These are phyloP conservation scores for Orientallactaga bullata DNA, from an alignment of 2,113 vertebrate genomes.

Conservation along the genomic window DNA sequence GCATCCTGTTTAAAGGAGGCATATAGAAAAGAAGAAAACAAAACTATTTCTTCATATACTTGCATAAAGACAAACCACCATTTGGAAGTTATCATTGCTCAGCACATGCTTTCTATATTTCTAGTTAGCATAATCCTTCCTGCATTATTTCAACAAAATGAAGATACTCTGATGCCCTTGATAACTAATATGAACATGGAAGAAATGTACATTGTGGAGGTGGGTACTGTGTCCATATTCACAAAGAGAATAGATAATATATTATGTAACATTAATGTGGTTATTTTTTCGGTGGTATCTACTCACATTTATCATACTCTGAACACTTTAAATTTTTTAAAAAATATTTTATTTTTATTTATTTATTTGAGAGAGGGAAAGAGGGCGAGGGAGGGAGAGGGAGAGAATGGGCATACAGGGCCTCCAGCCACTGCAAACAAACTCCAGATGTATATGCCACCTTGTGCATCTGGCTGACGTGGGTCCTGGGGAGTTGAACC, in stretches of 20 bases:
- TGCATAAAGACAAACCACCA: conserved; percentile 3
- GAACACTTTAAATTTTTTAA: too few relatives aligned
- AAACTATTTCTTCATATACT: not conserved
- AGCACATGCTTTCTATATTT: conserved; percentile 3
- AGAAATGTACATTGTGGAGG: not conserved
- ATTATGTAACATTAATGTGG: not conserved
- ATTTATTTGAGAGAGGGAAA: too few relatives aligned
- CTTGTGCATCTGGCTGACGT: too few relatives aligned
- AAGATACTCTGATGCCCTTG: not conserved
- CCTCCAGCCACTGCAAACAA: too few relatives aligned
- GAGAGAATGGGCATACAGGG: too few relatives aligned
- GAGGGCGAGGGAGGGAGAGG: too few relatives aligned
- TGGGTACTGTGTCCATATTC: not conserved
- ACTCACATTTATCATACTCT: not conserved
- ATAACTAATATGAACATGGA: not conserved
- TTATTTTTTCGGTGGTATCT: conserved; percentile 49
- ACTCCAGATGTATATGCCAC: too few relatives aligned
- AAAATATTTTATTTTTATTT: too few relatives aligned
- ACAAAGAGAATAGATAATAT: not conserved
- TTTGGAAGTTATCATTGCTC: not conserved
- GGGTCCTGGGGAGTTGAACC: too few relatives aligned
- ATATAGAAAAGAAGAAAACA: not conserved
- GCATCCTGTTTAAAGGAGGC: not conserved
- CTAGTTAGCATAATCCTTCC: not conserved
- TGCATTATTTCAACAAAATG: conserved; percentile 6